Base-by-base conservation (phyloP, 1,140 invertebrate species). In the Amyelois transitella region DNA sequence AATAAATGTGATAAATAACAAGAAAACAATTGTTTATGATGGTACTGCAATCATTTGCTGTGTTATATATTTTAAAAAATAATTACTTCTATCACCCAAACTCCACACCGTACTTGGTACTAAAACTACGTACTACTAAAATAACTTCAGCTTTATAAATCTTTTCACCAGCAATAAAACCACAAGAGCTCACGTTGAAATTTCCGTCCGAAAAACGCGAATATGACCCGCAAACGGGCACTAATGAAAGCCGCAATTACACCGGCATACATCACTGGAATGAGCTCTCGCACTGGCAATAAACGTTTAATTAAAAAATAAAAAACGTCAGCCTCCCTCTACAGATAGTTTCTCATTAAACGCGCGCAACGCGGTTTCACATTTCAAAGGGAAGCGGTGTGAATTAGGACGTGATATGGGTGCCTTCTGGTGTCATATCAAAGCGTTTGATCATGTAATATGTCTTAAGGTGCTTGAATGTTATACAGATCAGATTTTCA, bases 201-300 rank as follows among this genome's bases (percentile, higher is more conserved):
- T 54, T 59, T 54, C 53, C 60, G 43, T 24, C 24, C 25, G 62
- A 70, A 74, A 78, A 70, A 55, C 62, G 64, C 57, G 62, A 72
- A 74, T 67, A 71, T 71, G 60, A 68, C 53, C 68, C 64, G 56
- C 59, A 62, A 72, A 71, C 54, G 60, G 53, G 55, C 60, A 62
- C 65, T 69, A 75, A 73, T 73, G 70, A 72, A 75, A 71, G 58
- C 64, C 69, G 64, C 69, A 73, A 73, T 75, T 72, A 71, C 66
- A 66, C 61, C 38, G 51, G 57, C 60, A 68, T 62, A 67, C 60
- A 63, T 66, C 63, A 66, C 18, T 25, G 59, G 38, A 60, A 61
- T 57, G 51, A 56, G 45, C 45, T 48, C 45, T 22, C 38, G 25
- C 22, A 18, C 52, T 45, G 55, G 53, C 58, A 55, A 64, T 69